Evolutionary conservation across 2,888 invertebrate species (phyloP).

Genomic region (Heteromyza rotundicornis): DNA sequence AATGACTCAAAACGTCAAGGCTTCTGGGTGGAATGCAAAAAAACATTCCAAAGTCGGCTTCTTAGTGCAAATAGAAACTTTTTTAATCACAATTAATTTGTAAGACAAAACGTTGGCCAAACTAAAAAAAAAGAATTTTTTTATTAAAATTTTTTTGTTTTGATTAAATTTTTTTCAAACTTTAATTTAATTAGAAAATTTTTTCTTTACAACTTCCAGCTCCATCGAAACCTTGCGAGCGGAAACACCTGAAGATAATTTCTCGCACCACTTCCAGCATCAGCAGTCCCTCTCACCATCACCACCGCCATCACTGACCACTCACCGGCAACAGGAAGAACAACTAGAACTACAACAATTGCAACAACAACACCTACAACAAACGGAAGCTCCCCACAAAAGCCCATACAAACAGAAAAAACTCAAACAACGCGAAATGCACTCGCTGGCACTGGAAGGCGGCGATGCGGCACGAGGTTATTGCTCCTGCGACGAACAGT

Average conservation of each 20-base stretch:
- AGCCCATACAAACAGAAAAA: slow-evolving; percentile 38
- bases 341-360: slow-evolving; percentile 29
- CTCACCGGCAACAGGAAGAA: slow-evolving; percentile 44
- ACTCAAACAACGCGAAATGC: slow-evolving; percentile 48
- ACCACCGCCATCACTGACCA: slow-evolving; percentile 27
- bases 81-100: too few relatives aligned
- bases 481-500: slow-evolving; percentile 57
- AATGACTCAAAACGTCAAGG: too few relatives aligned
- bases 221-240: slow-evolving; percentile 50
- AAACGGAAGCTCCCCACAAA: slow-evolving; percentile 12
- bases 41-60: too few relatives aligned
- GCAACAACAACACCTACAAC: slow-evolving; percentile 25
- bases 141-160: neutral
- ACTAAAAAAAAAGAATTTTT: too few relatives aligned
- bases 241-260: slow-evolving; percentile 47
- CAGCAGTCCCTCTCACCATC: slow-evolving; percentile 18
- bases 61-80: too few relatives aligned
- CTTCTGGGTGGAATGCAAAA: too few relatives aligned
- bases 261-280: slow-evolving; percentile 25
- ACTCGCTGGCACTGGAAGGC: slow-evolving; percentile 53
- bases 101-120: too few relatives aligned
- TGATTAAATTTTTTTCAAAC: neutral
- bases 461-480: slow-evolving; percentile 54
- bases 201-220: slow-evolving; percentile 37
- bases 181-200: too few relatives aligned